phyloP scores from a whole-genome alignment of 2,113 vertebrate genomes.

The Muscicapa adusta region DNA sequence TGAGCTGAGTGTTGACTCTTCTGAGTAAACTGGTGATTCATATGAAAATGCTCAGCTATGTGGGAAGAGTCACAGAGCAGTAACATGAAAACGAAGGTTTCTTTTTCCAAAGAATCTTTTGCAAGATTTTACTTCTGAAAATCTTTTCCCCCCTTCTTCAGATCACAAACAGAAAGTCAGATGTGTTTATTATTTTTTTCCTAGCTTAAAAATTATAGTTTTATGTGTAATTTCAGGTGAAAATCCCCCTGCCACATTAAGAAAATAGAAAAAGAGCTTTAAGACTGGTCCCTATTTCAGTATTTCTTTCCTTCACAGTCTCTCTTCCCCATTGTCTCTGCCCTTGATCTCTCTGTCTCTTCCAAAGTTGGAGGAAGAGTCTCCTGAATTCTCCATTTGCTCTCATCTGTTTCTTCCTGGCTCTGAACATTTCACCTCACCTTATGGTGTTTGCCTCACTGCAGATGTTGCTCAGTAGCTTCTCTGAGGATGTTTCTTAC shows the following conservation, averaged over 20 bases:
- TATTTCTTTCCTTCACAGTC: neutral
- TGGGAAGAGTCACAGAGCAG: constrained; percentile 34
- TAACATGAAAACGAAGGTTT: constrained; percentile 11
- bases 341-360: neutral
- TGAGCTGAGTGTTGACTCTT: constrained; percentile 28
- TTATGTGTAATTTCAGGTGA: neutral
- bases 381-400: neutral
- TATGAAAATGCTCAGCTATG: constrained; percentile 4
- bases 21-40: constrained; percentile 52
- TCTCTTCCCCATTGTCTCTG: neutral
- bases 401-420: neutral
- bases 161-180: neutral
- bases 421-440: neutral
- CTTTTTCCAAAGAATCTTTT: neutral
- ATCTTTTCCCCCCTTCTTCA: neutral
- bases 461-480: neutral
- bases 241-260: rapidly evolving
- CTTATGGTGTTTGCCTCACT: neutral
- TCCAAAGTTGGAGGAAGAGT: neutral
- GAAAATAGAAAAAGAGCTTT: neutral
- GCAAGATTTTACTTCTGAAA: neutral
- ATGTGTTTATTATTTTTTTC: neutral
- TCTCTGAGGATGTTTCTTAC: neutral
- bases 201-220: neutral
- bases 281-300: neutral